Conservation (phyloP, 2,113 vertebrate species). For the Myocastor coypus region DNA sequence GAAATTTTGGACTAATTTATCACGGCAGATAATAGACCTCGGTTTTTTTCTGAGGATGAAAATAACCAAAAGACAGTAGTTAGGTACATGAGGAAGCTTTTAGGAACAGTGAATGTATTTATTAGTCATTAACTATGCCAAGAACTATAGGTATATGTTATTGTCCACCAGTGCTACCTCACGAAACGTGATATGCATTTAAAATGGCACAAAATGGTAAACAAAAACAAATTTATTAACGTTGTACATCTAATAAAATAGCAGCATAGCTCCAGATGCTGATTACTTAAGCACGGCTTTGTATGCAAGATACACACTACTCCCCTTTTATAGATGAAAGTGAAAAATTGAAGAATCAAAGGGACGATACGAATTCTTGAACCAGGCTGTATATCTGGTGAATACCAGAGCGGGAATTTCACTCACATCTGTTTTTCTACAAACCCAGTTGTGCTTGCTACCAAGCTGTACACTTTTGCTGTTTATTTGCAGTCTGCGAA, state of each 20-base stretch:
- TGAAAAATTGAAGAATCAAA: not conserved
- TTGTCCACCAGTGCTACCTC: not conserved
- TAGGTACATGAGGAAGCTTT: not conserved
- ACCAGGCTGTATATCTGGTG: too few species aligned
- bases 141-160: not conserved
- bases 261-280: not conserved
- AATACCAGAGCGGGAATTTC: not conserved
- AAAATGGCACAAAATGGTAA: not conserved
- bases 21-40: not conserved
- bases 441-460: not conserved
- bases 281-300: not conserved
- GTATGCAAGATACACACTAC: not conserved
- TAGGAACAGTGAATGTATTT: not conserved
- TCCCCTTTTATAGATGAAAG: not conserved
- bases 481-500: not conserved
- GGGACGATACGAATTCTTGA: not conserved
- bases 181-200: not conserved
- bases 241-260: not conserved
- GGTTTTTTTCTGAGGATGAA: not conserved
- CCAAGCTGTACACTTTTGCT: not conserved
- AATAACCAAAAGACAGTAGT: accelerated
- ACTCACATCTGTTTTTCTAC: not conserved
- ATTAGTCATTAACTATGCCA: not conserved
- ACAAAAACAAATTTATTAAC: constrained; percentile 7
- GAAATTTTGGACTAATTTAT: not conserved